Base-by-base conservation (phyloP, 2,797 vertebrate genomes). In the Gymnothorax javanicus region DNA sequence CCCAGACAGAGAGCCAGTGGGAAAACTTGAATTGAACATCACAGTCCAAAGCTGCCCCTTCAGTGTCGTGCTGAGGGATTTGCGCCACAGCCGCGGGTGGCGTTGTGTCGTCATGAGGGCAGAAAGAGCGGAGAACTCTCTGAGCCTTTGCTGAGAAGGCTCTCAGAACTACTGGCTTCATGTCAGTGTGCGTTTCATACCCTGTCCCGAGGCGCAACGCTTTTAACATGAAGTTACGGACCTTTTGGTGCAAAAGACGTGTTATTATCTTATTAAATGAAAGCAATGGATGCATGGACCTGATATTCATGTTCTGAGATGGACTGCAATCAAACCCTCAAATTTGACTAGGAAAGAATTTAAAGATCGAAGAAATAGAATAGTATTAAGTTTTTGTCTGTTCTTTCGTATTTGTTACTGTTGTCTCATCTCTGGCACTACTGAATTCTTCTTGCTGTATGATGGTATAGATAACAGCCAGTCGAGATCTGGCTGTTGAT, bases 21-120 rank as follows among this genome's bases (percentile, higher is more conserved):
- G 50, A 23, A 54, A 17, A 50, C 56, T 17, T 15, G 77, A 52
- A 52, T 50, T 3, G n/a, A 81, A 20, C n/a, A n/a, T 54, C 52
- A 81, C 77, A n/a, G 20, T 54, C 4, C 3, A n/a, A n/a, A 9
- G 9, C 20, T 54, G 77, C 50, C 77, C 50, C 77, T 81, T 20
- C 77, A 23, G 52, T 81, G 77, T 81, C 77, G 56, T 33, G 56
- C 77, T 81, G 77, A 81, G 77, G 56, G 50, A 81, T 81, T 81
- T 81, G 77, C 54, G 77, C 56, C 77, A 81, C 50, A 52, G 43
- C 77, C n/a, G 77, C 56, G 50, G 25, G 77, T 23, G 77, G 50
- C 12, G 52, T 23, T 54, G 50, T 54, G 50, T 56, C 4, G 17
- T 77, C 3, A 81, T 81, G 50, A 52, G 77, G 50, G 52, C 33